phyloP scores from a whole-genome alignment of 2,113 vertebrate species.

The Phylloscopus trochilus region DNA sequence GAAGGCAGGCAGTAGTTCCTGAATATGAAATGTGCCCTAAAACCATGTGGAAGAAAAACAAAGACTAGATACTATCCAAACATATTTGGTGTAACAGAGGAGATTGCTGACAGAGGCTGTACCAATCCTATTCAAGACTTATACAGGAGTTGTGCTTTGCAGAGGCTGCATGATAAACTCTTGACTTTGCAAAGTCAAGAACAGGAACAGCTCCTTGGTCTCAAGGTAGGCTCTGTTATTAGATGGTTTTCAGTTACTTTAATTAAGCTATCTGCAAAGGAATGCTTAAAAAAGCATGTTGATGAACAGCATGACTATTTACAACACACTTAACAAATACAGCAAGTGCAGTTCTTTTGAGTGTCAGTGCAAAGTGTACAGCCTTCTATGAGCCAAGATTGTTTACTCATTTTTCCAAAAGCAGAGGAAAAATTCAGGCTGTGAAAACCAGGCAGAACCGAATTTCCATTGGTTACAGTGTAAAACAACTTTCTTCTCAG shows the following conservation, averaged over 20 bases:
- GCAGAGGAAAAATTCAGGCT: neutral
- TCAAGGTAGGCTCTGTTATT: neutral
- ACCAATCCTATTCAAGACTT: neutral
- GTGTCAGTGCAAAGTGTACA: neutral
- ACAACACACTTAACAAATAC: neutral
- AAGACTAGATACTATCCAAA: neutral
- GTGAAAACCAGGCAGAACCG: neutral
- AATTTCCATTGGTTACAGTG: neutral
- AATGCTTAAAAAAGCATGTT: neutral
- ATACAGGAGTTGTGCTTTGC: neutral
- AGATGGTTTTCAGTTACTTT: neutral
- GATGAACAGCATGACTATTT: neutral
- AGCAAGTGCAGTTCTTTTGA: neutral
- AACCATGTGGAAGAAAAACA: neutral
- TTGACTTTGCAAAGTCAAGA: neutral
- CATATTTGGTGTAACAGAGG: fast-evolving
- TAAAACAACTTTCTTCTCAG: neutral
- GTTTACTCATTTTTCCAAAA: neutral
- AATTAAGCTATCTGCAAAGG: neutral
- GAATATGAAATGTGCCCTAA: neutral
- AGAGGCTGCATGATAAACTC: neutral
- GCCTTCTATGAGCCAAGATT: neutral
- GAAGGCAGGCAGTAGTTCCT: neutral
- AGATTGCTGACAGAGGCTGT: neutral
- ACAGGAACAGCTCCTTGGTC: neutral